Evolutionary conservation across 2,888 invertebrate genomes (phyloP), one percentile per base, ranked within the genome.

Genomic region (Micropterix aruncella): DNA sequence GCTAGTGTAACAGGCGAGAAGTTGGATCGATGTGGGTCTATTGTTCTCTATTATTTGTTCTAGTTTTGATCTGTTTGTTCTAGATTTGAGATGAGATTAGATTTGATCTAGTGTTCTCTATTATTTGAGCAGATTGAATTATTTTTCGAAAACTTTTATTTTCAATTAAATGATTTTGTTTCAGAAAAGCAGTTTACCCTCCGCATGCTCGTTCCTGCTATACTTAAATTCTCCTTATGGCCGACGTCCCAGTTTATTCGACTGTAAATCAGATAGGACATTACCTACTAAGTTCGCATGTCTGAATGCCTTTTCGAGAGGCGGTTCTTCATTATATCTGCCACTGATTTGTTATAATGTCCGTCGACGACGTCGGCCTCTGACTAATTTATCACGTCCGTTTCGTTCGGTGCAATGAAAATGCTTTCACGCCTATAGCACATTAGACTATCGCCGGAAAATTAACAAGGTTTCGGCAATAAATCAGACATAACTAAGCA

Each of bases 231-330:
- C 18, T 16, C 19, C 37, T 38, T 17, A 37, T 9, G 37, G 36
- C 16, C 12, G 37, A 37, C 36, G 16, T 18, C 19, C 38, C 17
- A 12, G 27, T 27, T 27, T 27, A 27, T 27, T 27, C 12, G 27
- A 5, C 27, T 12, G 7, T 27, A 27, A 27, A 27, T 27, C 27
- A 27, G 27, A 27, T 27, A 7, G 27, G 18, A 16, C 39, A 44
- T 44, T 38, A 17, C 18, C 44, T 18, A 44, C 16, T 38, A 27
- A 27, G 17, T 15, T 40, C n/a, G 17, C 16, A 12, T 40, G 16
- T 15, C 40, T 5, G 9, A 7, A 27, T 5, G 27, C 27, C 27
- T 27, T 27, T 27, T 27, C 12, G 27, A 12, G 5, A 27, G 27
- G 27, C 5, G 27, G 27, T 27, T 27, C 27, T 27, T 27, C 27